A percentile compares a stretch with the other conserved stretches of the same genome.
phyloP scores from a whole-genome alignment of 1,140 invertebrate species.

The Brachionus calyciflorus region DNA sequence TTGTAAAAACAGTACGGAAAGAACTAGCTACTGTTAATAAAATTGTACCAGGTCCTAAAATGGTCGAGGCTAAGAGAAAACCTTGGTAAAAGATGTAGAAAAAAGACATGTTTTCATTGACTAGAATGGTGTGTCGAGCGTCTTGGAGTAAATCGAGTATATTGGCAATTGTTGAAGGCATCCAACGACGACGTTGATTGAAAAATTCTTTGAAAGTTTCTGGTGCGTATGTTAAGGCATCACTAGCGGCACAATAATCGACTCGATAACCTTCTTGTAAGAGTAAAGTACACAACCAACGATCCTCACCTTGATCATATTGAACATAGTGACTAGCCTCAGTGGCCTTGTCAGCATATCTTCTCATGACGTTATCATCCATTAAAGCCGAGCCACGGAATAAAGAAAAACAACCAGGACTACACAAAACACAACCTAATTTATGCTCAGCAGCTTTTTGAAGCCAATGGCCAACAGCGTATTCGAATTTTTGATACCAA shows the following conservation, averaged over 20 bases:
- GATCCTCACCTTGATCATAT: conserved; percentile 65
- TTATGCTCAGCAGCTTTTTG: conserved; percentile 55
- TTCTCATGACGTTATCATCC: conserved; percentile 53
- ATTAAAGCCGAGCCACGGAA: conserved; percentile 54
- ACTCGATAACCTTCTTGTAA: conserved; percentile 68
- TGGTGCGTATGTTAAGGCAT: conserved; percentile 68
- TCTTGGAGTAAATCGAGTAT: conserved; percentile 67
- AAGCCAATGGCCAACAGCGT: conserved; percentile 55
- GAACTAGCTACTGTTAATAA: conserved; percentile 67
- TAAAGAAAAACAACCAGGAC: conserved; percentile 55
- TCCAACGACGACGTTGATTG: conserved; percentile 67
- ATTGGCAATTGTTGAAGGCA: conserved; percentile 69
- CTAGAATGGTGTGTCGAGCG: conserved; percentile 62
- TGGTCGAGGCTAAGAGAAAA: conserved; percentile 64
- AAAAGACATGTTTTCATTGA: conserved; percentile 66
- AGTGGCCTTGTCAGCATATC: conserved; percentile 51
- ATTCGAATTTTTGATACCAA: conserved; percentile 57
- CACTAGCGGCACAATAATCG: conserved; percentile 68
- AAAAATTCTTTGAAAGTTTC: conserved; percentile 63
- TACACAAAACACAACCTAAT: conserved; percentile 55
- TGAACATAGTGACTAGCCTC: conserved; percentile 56
- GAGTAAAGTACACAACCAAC: conserved; percentile 68
- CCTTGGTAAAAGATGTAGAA: conserved; percentile 64
- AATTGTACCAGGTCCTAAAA: conserved; percentile 68
- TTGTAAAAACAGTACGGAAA: conserved; percentile 63